A percentile compares a stretch with the other conserved stretches of the same genome.
Conservation (phyloP, 2,113 vertebrate genomes). For the Procavia capensis region DNA sequence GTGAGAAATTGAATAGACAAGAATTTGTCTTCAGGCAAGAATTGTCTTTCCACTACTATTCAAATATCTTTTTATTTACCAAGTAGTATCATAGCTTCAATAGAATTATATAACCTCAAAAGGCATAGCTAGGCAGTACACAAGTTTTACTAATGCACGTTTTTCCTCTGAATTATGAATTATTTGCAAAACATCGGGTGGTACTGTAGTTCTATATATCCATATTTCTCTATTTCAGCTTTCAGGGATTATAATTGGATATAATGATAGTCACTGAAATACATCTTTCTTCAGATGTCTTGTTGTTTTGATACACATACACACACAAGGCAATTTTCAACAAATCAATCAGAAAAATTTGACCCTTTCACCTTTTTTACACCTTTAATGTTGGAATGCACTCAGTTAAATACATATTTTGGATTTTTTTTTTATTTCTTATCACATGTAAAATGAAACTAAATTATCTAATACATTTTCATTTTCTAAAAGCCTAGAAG, state of each 20-base stretch:
- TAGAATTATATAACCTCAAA: background rate
- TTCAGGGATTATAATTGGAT: background rate
- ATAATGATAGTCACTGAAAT: background rate
- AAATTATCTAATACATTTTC: background rate
- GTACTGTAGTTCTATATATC: background rate
- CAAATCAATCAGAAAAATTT: background rate
- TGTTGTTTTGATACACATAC: background rate
- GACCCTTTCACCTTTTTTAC: background rate
- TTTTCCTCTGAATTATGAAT: background rate
- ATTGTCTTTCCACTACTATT: background rate
- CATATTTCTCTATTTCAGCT: background rate
- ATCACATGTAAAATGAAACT: background rate
- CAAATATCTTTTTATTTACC: background rate
- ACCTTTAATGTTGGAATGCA: background rate
- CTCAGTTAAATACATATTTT: background rate
- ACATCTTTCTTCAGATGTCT: background rate
- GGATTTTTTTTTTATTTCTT: background rate
- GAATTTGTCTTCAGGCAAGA: background rate
- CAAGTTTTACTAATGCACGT: background rate
- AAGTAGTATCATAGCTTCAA: background rate
- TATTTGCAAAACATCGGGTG: background rate
- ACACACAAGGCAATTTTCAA: background rate
- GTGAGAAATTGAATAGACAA: background rate
- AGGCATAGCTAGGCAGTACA: background rate
- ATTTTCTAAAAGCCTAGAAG: constrained; percentile 20